A percentile compares a stretch with the other conserved stretches of the same genome.
Conservation (phyloP, 2,797 vertebrate species). For the Periparus ater region DNA sequence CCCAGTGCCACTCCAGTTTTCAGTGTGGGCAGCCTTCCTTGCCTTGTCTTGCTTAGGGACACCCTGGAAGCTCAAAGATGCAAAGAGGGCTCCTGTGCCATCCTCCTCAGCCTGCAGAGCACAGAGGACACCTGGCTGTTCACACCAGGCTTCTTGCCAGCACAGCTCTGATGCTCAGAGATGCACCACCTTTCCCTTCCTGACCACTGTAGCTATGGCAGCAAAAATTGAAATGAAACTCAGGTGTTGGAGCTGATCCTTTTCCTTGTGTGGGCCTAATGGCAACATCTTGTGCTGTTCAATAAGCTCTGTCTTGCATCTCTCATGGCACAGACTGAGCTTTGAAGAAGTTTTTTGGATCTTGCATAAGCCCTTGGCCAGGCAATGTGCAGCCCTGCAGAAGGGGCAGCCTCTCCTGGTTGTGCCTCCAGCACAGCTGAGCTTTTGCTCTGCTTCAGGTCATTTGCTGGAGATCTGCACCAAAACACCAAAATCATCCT, state of each 20-base stretch:
- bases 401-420: background rate
- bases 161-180: background rate
- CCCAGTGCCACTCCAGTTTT: background rate
- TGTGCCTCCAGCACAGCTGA: accelerated
- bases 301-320: background rate
- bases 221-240: background rate
- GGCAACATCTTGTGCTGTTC: background rate
- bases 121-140: background rate
- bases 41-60: background rate
- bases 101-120: background rate
- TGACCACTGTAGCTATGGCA: background rate
- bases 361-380: background rate
- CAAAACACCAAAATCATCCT: background rate
- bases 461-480: background rate
- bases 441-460: background rate
- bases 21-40: background rate
- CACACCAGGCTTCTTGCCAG: background rate
- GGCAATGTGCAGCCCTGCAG: background rate
- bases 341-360: background rate
- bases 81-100: background rate
- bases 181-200: background rate
- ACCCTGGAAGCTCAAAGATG: background rate
- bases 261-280: background rate
- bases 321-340: background rate
- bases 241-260: background rate